A percentile compares a stretch with the other conserved stretches of the same genome.
Evolutionary conservation across 2,113 vertebrate genomes (phyloP).

Genomic region (Microcebus jonahi): DNA sequence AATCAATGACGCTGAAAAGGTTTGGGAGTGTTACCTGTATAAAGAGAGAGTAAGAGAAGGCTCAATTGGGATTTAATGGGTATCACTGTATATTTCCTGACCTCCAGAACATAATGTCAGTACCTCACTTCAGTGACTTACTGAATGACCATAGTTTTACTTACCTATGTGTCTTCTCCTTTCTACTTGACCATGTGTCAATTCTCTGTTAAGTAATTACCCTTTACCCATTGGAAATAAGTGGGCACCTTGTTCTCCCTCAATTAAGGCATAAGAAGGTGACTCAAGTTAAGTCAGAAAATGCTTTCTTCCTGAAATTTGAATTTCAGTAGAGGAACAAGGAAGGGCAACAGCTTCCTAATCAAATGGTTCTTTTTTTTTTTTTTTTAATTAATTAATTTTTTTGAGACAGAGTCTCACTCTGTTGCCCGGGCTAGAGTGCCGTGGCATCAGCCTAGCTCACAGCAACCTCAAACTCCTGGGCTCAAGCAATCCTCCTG

Average conservation of each 20-base stretch:
- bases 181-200: neutral
- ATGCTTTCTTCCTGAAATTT: neutral
- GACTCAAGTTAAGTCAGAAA: conserved; percentile 1
- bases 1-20: conserved; percentile 83
- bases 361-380: neutral
- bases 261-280: neutral
- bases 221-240: neutral
- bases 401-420: no score
- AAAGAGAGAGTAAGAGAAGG: neutral
- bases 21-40: conserved; percentile 79
- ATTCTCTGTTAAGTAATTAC: neutral
- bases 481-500: no score
- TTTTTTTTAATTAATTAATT: no score
- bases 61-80: neutral
- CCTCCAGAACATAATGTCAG: neutral
- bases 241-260: neutral
- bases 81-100: neutral
- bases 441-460: no score
- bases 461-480: no score
- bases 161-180: neutral
- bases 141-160: neutral
- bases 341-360: neutral
- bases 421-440: no score
- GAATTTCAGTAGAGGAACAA: neutral
- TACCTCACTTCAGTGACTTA: neutral